phyloP scores from a whole-genome alignment of 1,140 invertebrate genomes.

The Aphelenchoides fujianensis region DNA sequence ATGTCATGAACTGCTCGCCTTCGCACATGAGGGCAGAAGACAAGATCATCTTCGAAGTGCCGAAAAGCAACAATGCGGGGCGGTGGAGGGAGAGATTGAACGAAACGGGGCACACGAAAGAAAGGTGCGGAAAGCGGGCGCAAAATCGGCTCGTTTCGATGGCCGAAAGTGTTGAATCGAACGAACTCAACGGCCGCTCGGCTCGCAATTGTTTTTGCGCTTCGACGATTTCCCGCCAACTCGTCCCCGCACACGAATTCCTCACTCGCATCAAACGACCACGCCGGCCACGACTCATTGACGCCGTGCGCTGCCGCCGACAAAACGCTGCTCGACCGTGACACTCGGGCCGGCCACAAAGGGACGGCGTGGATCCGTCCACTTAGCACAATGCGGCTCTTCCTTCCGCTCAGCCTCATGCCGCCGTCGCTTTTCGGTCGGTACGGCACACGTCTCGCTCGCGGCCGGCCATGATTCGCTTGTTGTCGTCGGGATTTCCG shows the following conservation, averaged over 20 bases:
- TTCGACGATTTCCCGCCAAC: not conserved
- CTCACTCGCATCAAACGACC: not conserved
- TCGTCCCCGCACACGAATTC: not conserved
- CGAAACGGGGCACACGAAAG: not conserved
- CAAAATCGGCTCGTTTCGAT: too few relatives aligned
- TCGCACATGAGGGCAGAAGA: too few relatives aligned
- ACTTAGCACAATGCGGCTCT: constrained; percentile 2
- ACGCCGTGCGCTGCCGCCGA: not conserved
- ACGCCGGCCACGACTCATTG: not conserved
- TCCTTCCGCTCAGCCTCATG: not conserved
- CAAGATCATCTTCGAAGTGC: constrained; percentile 3
- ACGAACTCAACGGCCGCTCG: not conserved
- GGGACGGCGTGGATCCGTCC: not conserved
- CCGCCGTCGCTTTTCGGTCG: not conserved
- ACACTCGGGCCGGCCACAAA: constrained; percentile 1
- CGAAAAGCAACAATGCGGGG: not conserved
- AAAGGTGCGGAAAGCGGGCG: too few relatives aligned
- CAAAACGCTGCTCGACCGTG: not conserved
- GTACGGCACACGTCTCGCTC: not conserved
- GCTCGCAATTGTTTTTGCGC: not conserved
- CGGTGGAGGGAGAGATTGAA: not conserved
- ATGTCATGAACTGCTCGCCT: not conserved
- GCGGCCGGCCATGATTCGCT: not conserved
- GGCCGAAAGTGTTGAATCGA: too few relatives aligned
- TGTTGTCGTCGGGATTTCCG: not conserved